Percentiles rank a stretch among this genome's conserved stretches.
phyloP scores from a whole-genome alignment of 2,888 invertebrate species.

The Nomada ruficornis region DNA sequence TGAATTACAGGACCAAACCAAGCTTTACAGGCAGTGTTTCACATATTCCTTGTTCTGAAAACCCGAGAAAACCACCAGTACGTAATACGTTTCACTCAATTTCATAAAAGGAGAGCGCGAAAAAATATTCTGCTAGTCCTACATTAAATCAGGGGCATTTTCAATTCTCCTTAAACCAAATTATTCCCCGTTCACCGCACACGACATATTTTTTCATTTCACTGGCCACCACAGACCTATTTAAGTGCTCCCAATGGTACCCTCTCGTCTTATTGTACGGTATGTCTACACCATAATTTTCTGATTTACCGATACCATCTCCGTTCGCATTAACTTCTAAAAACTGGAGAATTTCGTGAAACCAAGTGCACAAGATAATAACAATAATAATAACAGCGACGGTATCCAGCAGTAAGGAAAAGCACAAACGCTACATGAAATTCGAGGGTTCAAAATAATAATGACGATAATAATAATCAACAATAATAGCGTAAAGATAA shows the following conservation, averaged over 20 bases:
- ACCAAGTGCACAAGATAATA: not conserved
- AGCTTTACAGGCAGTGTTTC: no score
- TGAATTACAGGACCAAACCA: no score
- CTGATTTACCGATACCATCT: not conserved
- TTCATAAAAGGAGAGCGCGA: no score
- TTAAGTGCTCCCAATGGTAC: slow-evolving; percentile 36
- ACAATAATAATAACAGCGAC: no score
- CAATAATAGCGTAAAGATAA: no score
- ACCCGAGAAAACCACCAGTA: no score
- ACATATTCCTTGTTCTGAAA: no score
- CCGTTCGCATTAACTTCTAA: not conserved
- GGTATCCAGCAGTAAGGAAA: not conserved
- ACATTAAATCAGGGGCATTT: not conserved
- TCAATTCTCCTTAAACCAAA: not conserved
- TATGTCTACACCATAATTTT: slow-evolving; percentile 3
- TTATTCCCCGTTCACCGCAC: not conserved
- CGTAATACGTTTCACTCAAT: no score
- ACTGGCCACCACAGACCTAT: slow-evolving; percentile 1
- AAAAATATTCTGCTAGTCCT: no score
- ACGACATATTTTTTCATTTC: slow-evolving; percentile 10
- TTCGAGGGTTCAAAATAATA: no score
- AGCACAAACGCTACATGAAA: no score
- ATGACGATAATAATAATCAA: no score
- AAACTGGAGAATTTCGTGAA: not conserved
- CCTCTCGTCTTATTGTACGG: not conserved